These are phyloP conservation scores for Telenomus remus DNA, from an alignment of 1,140 invertebrate species.

Conservation along the genomic window DNA sequence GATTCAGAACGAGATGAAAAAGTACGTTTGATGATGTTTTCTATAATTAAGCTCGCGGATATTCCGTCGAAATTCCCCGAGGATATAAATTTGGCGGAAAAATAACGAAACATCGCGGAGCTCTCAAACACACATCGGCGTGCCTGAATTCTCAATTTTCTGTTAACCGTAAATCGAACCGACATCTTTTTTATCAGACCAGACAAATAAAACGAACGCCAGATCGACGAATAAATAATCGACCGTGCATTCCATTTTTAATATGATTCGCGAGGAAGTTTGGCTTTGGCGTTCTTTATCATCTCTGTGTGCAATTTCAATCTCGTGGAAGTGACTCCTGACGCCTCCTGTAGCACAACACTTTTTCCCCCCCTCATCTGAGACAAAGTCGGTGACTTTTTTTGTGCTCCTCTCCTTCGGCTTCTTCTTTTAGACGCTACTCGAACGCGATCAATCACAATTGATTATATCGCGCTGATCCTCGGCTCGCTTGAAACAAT, in stretches of 20 bases:
- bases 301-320: constrained; percentile 40
- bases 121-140: not conserved
- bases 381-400: constrained; percentile 43
- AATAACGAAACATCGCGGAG: not conserved
- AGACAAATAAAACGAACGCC: constrained; percentile 38
- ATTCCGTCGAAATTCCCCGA: not conserved
- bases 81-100: not conserved
- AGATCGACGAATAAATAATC: constrained; percentile 52
- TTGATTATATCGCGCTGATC: constrained; percentile 39
- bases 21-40: not conserved
- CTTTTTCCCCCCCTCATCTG: constrained; percentile 29
- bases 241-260: constrained; percentile 45
- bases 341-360: constrained; percentile 36
- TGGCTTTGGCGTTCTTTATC: constrained; percentile 49
- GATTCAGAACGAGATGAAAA: not conserved
- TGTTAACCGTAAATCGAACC: constrained; percentile 42
- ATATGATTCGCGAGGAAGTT: constrained; percentile 46
- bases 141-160: constrained; percentile 27
- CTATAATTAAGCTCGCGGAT: not conserved
- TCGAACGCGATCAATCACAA: constrained; percentile 47
- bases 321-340: constrained; percentile 45
- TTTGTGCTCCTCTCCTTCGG: too few species aligned
- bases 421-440: constrained; percentile 2
- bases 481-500: constrained; percentile 40
- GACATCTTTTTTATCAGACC: constrained; percentile 33